Base-by-base conservation (phyloP, 1,140 invertebrate species). In the Euwallacea fornicatus region DNA sequence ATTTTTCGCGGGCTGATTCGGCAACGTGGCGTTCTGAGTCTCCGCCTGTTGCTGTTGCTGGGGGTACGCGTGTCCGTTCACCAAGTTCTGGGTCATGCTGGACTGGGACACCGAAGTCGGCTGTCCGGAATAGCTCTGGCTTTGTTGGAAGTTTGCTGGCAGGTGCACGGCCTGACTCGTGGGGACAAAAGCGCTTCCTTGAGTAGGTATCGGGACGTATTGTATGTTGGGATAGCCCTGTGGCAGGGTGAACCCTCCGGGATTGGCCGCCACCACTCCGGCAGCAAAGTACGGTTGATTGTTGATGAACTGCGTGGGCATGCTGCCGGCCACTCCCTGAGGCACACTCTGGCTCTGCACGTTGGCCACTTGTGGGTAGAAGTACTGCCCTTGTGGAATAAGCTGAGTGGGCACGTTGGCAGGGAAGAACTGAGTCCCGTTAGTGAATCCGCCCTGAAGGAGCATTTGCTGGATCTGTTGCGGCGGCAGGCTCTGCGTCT, bases 381-480 rank as follows among this genome's bases (percentile, higher is more conserved):
- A 81, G 68, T 80, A 81, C 69, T 81, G 80, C 41, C 74, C 76
- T 61, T 76, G 78, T 2, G 78, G 79, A 11, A 80, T 67, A 64
- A 80, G 75, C 50, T 79, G 79, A 11, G 76, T 66, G n/a, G 75
- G 78, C 55, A 80, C 73, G 62, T 77, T 66, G 13, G 60, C 76
- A 55, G 77, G 69, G 73, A 77, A 78, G 73, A 78, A 78, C 65
- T 77, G 79, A 7, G 77, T 76, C 8, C 76, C 74, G 58, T 78
- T 79, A 7, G 78, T 71, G 59, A 74, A 79, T 58, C 74, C 76
- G 42, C 78, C 74, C 55, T 80, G 78, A 59, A 81, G 56, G 13
- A 81, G 71, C 76, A 80, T 78, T 62, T 81, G 80, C 67, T 81
- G 80, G 43, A 81, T 78, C 50, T 81, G 80, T 47, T 81, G 80